These are phyloP conservation scores for Lysiphlebus fabarum DNA, from an alignment of 1,140 invertebrate species.

Conservation along the genomic window DNA sequence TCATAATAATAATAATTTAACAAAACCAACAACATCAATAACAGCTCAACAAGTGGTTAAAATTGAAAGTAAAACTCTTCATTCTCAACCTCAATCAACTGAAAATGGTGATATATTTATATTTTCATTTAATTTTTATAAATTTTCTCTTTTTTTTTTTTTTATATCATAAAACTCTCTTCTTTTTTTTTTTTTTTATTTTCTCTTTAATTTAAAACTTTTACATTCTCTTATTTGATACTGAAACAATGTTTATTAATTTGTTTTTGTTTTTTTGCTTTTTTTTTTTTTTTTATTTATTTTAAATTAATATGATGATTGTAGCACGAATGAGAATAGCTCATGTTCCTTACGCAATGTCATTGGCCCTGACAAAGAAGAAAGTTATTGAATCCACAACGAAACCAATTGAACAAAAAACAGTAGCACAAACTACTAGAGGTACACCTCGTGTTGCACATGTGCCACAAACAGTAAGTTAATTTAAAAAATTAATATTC, in stretches of 20 bases:
- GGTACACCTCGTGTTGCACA: slow-evolving; percentile 68
- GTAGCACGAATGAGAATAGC: slow-evolving; percentile 56
- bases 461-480: slow-evolving; percentile 56
- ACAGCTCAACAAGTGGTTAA: slow-evolving; percentile 12
- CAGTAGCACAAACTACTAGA: slow-evolving; percentile 63
- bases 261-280: too few relatives aligned
- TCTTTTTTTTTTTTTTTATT: too few relatives aligned
- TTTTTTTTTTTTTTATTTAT: too few relatives aligned
- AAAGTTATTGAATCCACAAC: slow-evolving; percentile 52
- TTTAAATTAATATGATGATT: slow-evolving; percentile 5
- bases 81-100: slow-evolving; percentile 37
- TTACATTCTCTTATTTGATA: background rate
- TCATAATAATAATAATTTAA: background rate
- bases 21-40: background rate
- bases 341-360: slow-evolving; percentile 61
- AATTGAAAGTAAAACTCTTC: background rate
- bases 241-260: too few relatives aligned
- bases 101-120: slow-evolving; percentile 38
- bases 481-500: too few relatives aligned
- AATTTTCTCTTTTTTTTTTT: slow-evolving; percentile 3
- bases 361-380: slow-evolving; percentile 60
- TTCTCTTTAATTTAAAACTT: too few relatives aligned
- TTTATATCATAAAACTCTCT: too few relatives aligned
- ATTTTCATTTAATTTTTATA: slow-evolving; percentile 1
- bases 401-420: slow-evolving; percentile 52